A percentile compares a stretch with the other conserved stretches of the same genome.
phyloP scores from a whole-genome alignment of 1,140 invertebrate genomes.

The Nephila pilipes region DNA sequence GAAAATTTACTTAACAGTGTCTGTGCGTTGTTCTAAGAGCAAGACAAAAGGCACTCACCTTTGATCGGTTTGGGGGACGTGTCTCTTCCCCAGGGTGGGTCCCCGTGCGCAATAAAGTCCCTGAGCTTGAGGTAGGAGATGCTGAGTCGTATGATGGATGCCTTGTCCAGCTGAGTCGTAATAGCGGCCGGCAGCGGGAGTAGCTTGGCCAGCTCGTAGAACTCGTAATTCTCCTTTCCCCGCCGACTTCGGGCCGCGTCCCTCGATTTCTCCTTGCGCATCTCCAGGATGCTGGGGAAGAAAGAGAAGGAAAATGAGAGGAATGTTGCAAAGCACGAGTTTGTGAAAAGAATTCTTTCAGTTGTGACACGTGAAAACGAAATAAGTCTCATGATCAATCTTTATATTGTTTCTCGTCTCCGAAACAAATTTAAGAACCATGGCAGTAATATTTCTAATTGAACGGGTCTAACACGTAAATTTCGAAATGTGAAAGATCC shows the following conservation, averaged over 20 bases:
- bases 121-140: conserved; percentile 98
- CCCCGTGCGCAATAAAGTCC: conserved; percentile 96
- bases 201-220: conserved; percentile 99
- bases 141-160: conserved; percentile 98
- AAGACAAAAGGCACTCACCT: conserved; percentile 52
- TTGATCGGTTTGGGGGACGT: conserved; percentile 79
- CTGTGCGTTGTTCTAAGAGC: too few relatives aligned
- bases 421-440: too few relatives aligned
- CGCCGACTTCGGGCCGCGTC: conserved; percentile 96
- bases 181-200: conserved; percentile 97
- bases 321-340: too few relatives aligned
- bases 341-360: too few relatives aligned
- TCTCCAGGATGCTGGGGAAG: conserved; percentile 88
- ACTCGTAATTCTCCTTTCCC: conserved; percentile 99
- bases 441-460: too few relatives aligned
- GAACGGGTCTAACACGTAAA: too few relatives aligned
- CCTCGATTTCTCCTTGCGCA: conserved; percentile 97
- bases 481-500: too few relatives aligned
- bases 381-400: too few relatives aligned
- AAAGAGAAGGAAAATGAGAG: too few relatives aligned
- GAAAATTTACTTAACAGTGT: too few relatives aligned
- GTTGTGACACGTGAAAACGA: too few relatives aligned
- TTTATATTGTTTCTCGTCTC: too few relatives aligned
- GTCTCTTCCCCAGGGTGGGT: conserved; percentile 93
- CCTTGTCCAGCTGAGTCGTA: conserved; percentile 98